A percentile compares a stretch with the other conserved stretches of the same genome.
Conservation (phyloP, 2,113 vertebrate genomes). For the Corythornis cristatus region DNA sequence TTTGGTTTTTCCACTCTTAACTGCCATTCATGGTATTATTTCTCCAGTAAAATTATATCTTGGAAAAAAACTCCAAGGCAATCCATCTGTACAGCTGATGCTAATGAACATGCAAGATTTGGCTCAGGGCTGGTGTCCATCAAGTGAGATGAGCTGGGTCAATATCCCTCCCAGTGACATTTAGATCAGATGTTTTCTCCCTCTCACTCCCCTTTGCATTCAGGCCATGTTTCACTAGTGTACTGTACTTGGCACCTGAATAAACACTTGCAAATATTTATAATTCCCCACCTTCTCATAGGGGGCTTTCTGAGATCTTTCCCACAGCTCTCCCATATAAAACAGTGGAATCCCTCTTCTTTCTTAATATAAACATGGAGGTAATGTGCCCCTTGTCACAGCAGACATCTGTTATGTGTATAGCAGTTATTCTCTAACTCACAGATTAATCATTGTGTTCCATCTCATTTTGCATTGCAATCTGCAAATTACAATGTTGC, state of each 20-base stretch:
- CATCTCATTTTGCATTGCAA: conserved; percentile 67
- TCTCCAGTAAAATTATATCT: conserved; percentile 36
- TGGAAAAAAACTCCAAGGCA: conserved; percentile 12
- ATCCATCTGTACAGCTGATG: conserved; percentile 31
- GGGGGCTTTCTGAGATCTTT: conserved; percentile 54
- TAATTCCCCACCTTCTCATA: conserved; percentile 67
- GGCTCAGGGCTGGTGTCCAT: conserved; percentile 22
- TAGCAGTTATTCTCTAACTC: conserved; percentile 58
- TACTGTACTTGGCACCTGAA: conserved; percentile 74
- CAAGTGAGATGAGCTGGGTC: conserved; percentile 59
- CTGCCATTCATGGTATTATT: conserved; percentile 26
- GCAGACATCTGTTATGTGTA: conserved; percentile 74
- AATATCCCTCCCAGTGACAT: conserved; percentile 45
- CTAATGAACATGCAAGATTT: conserved; percentile 44
- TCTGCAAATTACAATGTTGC: conserved; percentile 65
- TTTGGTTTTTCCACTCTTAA: neutral
- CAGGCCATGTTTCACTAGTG: neutral
- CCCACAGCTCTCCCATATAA: conserved; percentile 41
- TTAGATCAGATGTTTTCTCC: conserved; percentile 22
- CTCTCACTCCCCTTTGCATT: neutral
- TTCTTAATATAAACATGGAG: conserved; percentile 76
- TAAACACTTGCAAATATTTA: conserved; percentile 75
- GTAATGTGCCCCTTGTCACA: conserved; percentile 79
- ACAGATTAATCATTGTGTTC: conserved; percentile 71
- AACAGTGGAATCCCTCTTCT: conserved; percentile 57